phyloP scores from a whole-genome alignment of 2,888 invertebrate genomes.

The Aromia moschata region DNA sequence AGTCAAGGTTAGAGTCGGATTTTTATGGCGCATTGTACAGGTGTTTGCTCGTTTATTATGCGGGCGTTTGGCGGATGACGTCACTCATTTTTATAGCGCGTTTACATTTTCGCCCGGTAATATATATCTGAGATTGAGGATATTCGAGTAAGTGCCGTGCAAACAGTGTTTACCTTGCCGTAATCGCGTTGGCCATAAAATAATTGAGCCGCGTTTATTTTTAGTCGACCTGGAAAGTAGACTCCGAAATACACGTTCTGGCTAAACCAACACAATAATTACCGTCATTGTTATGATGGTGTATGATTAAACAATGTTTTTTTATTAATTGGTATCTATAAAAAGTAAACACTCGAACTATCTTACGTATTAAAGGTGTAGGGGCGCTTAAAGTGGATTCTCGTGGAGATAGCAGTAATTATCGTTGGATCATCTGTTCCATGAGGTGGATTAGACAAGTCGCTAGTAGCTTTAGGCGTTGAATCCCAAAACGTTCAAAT shows the following conservation, averaged over 20 bases:
- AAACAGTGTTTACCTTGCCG: background rate
- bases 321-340: too few relatives aligned
- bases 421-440: too few relatives aligned
- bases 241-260: background rate
- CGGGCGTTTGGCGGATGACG: conserved; percentile 14
- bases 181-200: too few relatives aligned
- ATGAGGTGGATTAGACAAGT: too few relatives aligned
- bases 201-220: background rate
- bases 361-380: too few relatives aligned
- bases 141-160: conserved; percentile 2
- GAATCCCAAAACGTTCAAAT: too few relatives aligned
- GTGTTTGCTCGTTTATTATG: conserved; percentile 24
- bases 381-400: too few relatives aligned
- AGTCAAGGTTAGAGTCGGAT: conserved; percentile 77
- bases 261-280: background rate
- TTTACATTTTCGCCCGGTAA: conserved; percentile 5
- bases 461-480: too few relatives aligned
- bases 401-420: too few relatives aligned
- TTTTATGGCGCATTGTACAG: too few relatives aligned
- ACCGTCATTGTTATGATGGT: background rate
- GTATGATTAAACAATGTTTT: too few relatives aligned
- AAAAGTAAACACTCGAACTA: too few relatives aligned
- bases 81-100: conserved; percentile 18
- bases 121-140: conserved; percentile 11
- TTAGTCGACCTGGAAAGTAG: background rate